Evolutionary conservation across 2,888 invertebrate species (phyloP), one percentile per base, ranked within the genome.

Genomic region (Xestia xanthographa): DNA sequence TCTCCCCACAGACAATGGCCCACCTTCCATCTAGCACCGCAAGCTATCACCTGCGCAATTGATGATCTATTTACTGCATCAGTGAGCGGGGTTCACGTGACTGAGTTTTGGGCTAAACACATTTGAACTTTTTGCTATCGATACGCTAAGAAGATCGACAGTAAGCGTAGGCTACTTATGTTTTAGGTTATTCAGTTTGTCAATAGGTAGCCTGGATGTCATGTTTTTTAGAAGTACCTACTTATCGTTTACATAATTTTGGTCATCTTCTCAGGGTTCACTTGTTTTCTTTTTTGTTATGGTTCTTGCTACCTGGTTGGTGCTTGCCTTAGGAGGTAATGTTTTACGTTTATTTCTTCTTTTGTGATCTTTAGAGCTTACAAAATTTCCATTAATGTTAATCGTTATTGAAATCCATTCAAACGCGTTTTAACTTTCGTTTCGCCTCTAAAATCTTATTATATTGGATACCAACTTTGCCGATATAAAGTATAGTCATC

Each of bases 361-460:
- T 58, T 45, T 17, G 2, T 58, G 20, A 56, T 56, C 63, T 43
- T 56, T 41, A 65, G 72, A 63, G 22, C 20, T 48, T 14, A 65
- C 22, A 68, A 56, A 50, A 45, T 9, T 48, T 63, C 20, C 14
- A 79, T 65, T 43, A 68, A 68, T 45, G 12, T 38, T 75, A 66
- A 79, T 68, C n/a, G 63, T 65, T 75, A 80, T 80, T 75, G 75
- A 17, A 79, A 60, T 63, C 75, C 34, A 80, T 80, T 80, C 26
- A 50, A 56, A 41, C 1, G 0, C 34, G 22, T 48, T 56, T 26
- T 22, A 79, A 26, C 58, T 68, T 79, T 80, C 68, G 68, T 9
- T 22, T 68, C 43, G 67, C 56, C 56, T 63, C 56, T 53, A 12
- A 68, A 45, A 58, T 20, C 14, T 50, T 65, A 78, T 65, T 77